These are phyloP conservation scores for Stenolophus ochropezus DNA, from an alignment of 2,888 invertebrate genomes.

Conservation along the genomic window DNA sequence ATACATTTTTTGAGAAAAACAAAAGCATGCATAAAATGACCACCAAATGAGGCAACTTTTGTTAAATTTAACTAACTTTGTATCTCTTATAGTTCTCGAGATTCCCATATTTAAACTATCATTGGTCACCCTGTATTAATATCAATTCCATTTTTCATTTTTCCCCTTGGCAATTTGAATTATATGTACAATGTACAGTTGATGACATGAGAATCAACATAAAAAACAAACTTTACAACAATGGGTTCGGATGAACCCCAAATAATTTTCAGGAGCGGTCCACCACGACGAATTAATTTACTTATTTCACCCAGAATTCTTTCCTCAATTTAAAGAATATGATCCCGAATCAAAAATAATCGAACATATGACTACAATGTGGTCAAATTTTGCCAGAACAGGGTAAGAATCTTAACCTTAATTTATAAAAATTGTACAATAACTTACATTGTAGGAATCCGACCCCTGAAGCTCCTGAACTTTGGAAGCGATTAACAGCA, in stretches of 20 bases:
- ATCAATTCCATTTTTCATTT: no score
- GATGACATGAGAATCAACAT: no score
- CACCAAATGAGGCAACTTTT: no score
- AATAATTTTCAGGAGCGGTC: constrained; percentile 70
- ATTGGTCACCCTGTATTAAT: no score
- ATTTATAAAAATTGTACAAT: background rate
- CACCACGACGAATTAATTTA: constrained; percentile 76
- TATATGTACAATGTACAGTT: no score
- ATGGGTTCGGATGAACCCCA: no score
- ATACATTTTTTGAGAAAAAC: no score
- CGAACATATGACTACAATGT: constrained; percentile 71
- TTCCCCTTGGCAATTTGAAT: no score
- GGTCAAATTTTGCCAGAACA: constrained; percentile 72
- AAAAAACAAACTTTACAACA: background rate
- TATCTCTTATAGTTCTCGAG: no score
- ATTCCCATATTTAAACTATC: no score
- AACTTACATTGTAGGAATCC: constrained; percentile 72
- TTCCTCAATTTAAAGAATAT: constrained; percentile 69
- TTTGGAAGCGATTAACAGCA: constrained; percentile 71
- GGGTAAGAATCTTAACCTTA: constrained; percentile 67
- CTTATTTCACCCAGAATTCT: constrained; percentile 71
- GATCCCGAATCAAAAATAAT: constrained; percentile 72
- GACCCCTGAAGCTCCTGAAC: constrained; percentile 69
- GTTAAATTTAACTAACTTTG: no score
- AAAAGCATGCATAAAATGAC: no score